Evolutionary conservation across 2,113 vertebrate genomes (phyloP).

Genomic region (Nerophis lumbriciformis): DNA sequence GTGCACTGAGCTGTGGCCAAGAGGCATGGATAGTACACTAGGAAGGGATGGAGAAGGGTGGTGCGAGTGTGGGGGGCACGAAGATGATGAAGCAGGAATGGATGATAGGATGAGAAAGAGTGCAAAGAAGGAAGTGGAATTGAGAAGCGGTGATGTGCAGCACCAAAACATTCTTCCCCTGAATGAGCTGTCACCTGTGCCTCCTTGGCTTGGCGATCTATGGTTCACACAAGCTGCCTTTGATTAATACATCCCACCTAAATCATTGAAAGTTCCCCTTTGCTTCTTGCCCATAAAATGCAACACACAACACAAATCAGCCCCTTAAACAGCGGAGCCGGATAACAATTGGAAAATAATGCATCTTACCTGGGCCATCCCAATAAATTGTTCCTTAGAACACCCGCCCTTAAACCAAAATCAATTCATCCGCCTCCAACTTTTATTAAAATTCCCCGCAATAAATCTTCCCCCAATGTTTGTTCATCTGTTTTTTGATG

Average conservation of each 20-base stretch:
- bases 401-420: slow-evolving; percentile 92
- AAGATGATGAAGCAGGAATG: slow-evolving; percentile 41
- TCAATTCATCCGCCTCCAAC: slow-evolving; percentile 96
- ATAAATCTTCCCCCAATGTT: slow-evolving; percentile 99
- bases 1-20: slow-evolving; percentile 85
- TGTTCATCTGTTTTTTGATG: slow-evolving; percentile 99
- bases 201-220: slow-evolving; percentile 98
- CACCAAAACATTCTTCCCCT: slow-evolving; percentile 95
- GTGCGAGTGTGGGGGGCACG: slow-evolving; percentile 19
- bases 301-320: slow-evolving; percentile 99
- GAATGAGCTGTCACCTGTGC: slow-evolving; percentile 99
- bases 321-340: slow-evolving; percentile 86
- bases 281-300: slow-evolving; percentile 95
- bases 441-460: slow-evolving; percentile 94
- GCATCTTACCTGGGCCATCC: slow-evolving; percentile 89
- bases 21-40: slow-evolving; percentile 33
- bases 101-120: slow-evolving; percentile 36
- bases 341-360: slow-evolving; percentile 99
- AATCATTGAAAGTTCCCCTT: slow-evolving; percentile 97
- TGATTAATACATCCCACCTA: slow-evolving; percentile 99
- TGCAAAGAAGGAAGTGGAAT: slow-evolving; percentile 66
- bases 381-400: slow-evolving; percentile 99
- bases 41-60: slow-evolving; percentile 29
- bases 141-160: slow-evolving; percentile 89
- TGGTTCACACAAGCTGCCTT: slow-evolving; percentile 97